These are phyloP conservation scores for Bombus soroeensis DNA, from an alignment of 1,140 invertebrate genomes.

Conservation along the genomic window DNA sequence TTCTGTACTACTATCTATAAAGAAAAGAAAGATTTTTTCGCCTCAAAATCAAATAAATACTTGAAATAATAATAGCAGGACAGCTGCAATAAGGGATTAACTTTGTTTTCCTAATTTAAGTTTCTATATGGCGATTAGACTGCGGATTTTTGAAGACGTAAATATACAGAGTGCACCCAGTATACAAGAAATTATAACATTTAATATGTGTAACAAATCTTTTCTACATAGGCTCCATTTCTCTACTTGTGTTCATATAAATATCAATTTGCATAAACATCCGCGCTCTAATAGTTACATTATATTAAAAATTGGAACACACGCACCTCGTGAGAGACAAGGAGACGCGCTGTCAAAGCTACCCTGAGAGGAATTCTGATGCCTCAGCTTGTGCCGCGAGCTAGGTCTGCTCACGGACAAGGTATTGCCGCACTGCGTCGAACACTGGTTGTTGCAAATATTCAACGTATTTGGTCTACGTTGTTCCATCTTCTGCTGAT, in stretches of 20 bases:
- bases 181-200: too few relatives aligned
- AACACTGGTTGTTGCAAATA: constrained; percentile 82
- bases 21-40: constrained; percentile 1
- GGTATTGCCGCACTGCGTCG: constrained; percentile 82
- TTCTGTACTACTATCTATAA: constrained; percentile 91
- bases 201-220: too few relatives aligned
- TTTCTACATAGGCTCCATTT: too few relatives aligned
- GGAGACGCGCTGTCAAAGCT: constrained; percentile 86
- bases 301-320: not conserved
- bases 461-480: constrained; percentile 76
- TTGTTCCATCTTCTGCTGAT: constrained; percentile 75
- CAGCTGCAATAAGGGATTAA: not conserved
- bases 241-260: too few relatives aligned
- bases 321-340: constrained; percentile 85
- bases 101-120: not conserved
- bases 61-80: not conserved
- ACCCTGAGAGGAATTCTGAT: constrained; percentile 86
- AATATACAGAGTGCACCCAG: too few relatives aligned
- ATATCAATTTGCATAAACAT: too few relatives aligned
- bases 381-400: constrained; percentile 83
- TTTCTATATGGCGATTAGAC: too few relatives aligned
- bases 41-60: not conserved
- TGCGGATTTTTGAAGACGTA: too few relatives aligned
- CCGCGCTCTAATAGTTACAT: not conserved
- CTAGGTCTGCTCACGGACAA: constrained; percentile 80